phyloP scores from a whole-genome alignment of 2,888 invertebrate species.

The Ischnura elegans region DNA sequence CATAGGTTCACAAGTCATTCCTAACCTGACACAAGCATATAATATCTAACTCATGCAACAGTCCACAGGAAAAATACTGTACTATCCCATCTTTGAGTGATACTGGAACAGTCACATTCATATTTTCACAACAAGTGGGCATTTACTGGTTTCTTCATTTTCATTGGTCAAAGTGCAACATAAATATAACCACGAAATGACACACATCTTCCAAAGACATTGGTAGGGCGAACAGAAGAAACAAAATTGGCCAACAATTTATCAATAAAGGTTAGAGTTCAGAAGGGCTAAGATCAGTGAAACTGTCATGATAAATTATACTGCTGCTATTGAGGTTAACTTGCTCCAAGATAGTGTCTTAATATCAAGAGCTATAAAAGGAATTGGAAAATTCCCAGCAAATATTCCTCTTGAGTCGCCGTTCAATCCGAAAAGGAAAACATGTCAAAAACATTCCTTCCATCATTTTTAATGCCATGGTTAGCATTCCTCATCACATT shows the following conservation, averaged over 20 bases:
- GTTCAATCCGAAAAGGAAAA: background rate
- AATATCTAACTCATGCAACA: too few relatives aligned
- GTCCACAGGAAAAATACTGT: too few relatives aligned
- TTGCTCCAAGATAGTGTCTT: background rate
- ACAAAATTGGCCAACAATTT: background rate
- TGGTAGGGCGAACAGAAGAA: background rate
- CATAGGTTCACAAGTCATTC: too few relatives aligned
- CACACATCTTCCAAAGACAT: background rate
- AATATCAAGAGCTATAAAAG: background rate
- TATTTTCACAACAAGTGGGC: too few relatives aligned
- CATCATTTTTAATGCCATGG: background rate
- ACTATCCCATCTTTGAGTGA: too few relatives aligned
- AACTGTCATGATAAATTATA: background rate
- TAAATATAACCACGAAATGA: too few relatives aligned
- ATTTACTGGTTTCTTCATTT: too few relatives aligned
- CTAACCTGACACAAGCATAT: too few relatives aligned
- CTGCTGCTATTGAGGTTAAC: background rate
- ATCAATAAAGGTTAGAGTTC: background rate
- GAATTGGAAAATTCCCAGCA: background rate
- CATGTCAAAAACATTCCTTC: background rate
- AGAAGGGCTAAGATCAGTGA: background rate
- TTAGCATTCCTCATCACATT: background rate
- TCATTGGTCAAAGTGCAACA: background rate
- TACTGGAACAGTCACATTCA: too few relatives aligned
- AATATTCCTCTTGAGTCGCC: background rate